Evolutionary conservation across 2,113 vertebrate genomes (phyloP).

Genomic region (Hippocampus mohnikei): DNA sequence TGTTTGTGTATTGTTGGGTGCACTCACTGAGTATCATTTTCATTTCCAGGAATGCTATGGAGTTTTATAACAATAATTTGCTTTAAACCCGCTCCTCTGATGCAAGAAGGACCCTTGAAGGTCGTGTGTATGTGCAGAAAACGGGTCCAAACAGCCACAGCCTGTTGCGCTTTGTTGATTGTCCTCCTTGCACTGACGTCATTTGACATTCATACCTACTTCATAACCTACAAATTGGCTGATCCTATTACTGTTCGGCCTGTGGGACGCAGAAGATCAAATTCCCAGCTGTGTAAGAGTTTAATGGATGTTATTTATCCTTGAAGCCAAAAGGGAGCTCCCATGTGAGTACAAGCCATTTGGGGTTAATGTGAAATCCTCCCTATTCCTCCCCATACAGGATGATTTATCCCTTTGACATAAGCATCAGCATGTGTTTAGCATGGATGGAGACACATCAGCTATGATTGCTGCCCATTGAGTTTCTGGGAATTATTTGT

Average conservation of each 20-base stretch:
- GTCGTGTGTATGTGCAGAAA: slow-evolving; percentile 22
- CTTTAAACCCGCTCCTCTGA: background rate
- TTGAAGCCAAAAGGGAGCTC: slow-evolving; percentile 59
- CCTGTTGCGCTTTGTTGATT: slow-evolving; percentile 34
- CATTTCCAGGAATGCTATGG: no score
- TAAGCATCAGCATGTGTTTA: slow-evolving; percentile 73
- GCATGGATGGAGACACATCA: slow-evolving; percentile 60
- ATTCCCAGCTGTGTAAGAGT: slow-evolving; percentile 56
- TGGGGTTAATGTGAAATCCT: slow-evolving; percentile 71
- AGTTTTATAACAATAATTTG: no score
- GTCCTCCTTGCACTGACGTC: slow-evolving; percentile 42
- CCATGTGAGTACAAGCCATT: slow-evolving; percentile 66
- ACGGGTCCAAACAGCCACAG: slow-evolving; percentile 33
- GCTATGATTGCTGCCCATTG: slow-evolving; percentile 58
- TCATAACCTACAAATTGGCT: slow-evolving; percentile 53
- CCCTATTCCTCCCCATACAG: slow-evolving; percentile 64
- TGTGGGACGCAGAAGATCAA: slow-evolving; percentile 53
- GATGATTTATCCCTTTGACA: slow-evolving; percentile 67
- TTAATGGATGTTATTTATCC: slow-evolving; percentile 68
- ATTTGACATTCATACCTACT: slow-evolving; percentile 54
- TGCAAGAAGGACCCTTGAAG: slow-evolving; percentile 36
- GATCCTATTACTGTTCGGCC: slow-evolving; percentile 64
- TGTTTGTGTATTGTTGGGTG: no score
- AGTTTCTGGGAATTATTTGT: slow-evolving; percentile 63
- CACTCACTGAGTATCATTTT: no score